Evolutionary conservation across 2,797 vertebrate species (phyloP).

Genomic region (Cyclopterus lumpus): DNA sequence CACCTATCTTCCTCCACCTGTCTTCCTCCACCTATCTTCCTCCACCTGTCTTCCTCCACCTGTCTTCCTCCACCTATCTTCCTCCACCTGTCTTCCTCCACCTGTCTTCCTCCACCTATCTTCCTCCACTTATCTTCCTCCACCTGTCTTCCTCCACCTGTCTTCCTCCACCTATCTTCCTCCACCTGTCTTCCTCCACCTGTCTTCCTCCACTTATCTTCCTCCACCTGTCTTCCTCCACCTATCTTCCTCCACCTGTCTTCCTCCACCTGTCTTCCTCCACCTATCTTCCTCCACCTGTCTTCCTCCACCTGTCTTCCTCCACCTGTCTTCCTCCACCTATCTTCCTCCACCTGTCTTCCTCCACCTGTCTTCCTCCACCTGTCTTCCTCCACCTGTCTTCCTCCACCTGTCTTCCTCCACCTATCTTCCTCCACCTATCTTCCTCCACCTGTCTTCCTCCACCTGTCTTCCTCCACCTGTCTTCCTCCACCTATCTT

Average conservation of each 20-base stretch:
- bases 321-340: slow-evolving; percentile 76
- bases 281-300: slow-evolving; percentile 77
- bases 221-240: slow-evolving; percentile 78
- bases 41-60: slow-evolving; percentile 78
- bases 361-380: slow-evolving; percentile 78
- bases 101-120: slow-evolving; percentile 75
- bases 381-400: slow-evolving; percentile 81
- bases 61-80: slow-evolving; percentile 79
- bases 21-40: slow-evolving; percentile 70
- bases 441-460: slow-evolving; percentile 70
- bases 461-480: slow-evolving; percentile 78
- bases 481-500: slow-evolving; percentile 79
- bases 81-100: slow-evolving; percentile 73
- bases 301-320: slow-evolving; percentile 79
- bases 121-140: no score
- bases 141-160: slow-evolving; percentile 77
- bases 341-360: slow-evolving; percentile 74
- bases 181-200: slow-evolving; percentile 78
- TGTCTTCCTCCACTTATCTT: no score
- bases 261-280: slow-evolving; percentile 66
- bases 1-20: no score
- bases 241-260: slow-evolving; percentile 81
- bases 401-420: slow-evolving; percentile 66
- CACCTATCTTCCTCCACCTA: no score
- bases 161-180: no score